Base-by-base conservation (phyloP, 2,888 invertebrate species). In the Andrena hattorfiana region DNA sequence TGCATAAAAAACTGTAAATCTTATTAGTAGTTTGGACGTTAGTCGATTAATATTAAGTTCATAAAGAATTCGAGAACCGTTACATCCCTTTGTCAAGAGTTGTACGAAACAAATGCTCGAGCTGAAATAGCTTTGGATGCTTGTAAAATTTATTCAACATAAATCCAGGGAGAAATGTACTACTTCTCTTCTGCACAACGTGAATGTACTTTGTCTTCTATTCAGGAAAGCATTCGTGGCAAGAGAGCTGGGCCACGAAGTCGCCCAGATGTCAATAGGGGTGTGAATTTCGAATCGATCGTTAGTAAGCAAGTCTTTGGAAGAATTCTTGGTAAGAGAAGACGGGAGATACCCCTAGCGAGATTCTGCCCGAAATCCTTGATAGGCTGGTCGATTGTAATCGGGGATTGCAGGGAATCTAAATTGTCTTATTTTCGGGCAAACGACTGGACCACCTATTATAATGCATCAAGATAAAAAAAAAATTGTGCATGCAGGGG, bases 181-280 rank as follows among this genome's bases (percentile, higher is more conserved):
- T 56, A 20, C 13, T 23, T 23, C 54, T 56, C 4, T 20, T 56
- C 54, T 56, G 23, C 13, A 77, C 76, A 83, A 86, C 80, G 79
- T 79, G 60, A 54, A 26, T 56, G 62, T 79, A 84, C 73, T 87
- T 81, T 87, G 85, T 87, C 87, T 86, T 83, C 80, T 59, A 68
- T 74, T 81, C 70, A 62, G 59, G 77, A 70, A 70, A 64, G 87
- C 70, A 74, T 87, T 83, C 75, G n/a, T 42, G 67, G 76, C 77
- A 70, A 62, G 79, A 76, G 80, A 85, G 85, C 68, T 71, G 67
- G 74, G 56, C 83, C 80, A 71, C 73, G 83, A 80, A 77, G 75
- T 87, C 85, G 70, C 51, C 42, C 67, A 35, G 77, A 74, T 81
- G 81, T 67, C 79, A 72, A 76, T 75, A 30, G 68, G 42, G 23